Evolutionary conservation across 2,797 vertebrate species (phyloP).

Genomic region (Heterohyrax brucei): DNA sequence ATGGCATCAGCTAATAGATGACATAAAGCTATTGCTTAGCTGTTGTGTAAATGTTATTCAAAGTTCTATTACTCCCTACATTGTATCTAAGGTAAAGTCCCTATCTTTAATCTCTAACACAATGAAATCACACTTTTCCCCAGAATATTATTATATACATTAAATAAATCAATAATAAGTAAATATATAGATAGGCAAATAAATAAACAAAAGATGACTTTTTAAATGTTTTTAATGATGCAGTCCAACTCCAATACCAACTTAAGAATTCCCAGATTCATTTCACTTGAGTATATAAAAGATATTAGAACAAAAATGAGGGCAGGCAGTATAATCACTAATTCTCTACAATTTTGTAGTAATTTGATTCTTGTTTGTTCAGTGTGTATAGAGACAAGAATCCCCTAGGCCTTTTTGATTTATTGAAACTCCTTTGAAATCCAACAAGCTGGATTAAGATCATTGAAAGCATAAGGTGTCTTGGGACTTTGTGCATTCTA

Average conservation of each 20-base stretch:
- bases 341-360: neutral
- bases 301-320: conserved; percentile 66
- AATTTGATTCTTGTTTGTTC: conserved; percentile 13
- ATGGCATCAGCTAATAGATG: neutral
- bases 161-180: neutral
- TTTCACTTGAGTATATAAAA: conserved; percentile 67
- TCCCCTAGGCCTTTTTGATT: conserved; percentile 38
- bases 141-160: neutral
- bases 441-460: conserved; percentile 71
- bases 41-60: neutral
- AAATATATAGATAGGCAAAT: neutral
- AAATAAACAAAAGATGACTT: conserved; percentile 2
- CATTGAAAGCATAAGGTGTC: conserved; percentile 59
- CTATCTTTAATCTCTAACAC: neutral
- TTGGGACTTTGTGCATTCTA: conserved; percentile 80
- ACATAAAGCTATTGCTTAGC: neutral
- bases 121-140: neutral
- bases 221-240: conserved; percentile 31
- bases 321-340: neutral
- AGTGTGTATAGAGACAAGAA: neutral
- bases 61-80: neutral
- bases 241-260: neutral
- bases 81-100: neutral
- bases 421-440: conserved; percentile 80
- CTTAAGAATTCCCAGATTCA: conserved; percentile 64